Base-by-base conservation (phyloP, 2,113 vertebrate species). In the pig (Sus scrofa) region DNA sequence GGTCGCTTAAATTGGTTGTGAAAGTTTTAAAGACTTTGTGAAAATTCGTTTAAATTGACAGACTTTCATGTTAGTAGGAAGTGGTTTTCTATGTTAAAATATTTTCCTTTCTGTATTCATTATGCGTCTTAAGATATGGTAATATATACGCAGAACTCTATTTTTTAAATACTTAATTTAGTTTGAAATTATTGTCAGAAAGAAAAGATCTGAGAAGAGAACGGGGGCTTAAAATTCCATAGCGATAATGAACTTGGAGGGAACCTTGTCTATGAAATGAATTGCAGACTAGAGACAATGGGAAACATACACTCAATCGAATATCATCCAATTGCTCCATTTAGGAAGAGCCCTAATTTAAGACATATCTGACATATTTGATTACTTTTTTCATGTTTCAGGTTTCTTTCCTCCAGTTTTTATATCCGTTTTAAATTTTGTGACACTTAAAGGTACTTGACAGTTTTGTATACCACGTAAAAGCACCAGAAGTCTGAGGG, bases 121-220 rank as follows among this genome's bases (percentile, higher is more conserved):
- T 93, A 93, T 67, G 15, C 27, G 95, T 93, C 60, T 96, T 79
- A 97, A 97, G 27, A 95, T 96, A 96, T 95, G 86, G 12, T 96
- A 96, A 96, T 95, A 70, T 92, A 96, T 77, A 93, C 44, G 78
- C 20, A 95, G 50, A 94, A 60, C 32, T 86, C 14, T 93, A 91
- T 95, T 95, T 96, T 96, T 37, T 54, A 95, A 96, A 92, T 73
- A 96, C 83, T 94, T 95, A 83, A 90, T 97, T 95, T 97, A 91
- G 44, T 84, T 91, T 95, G 90, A 97, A 91, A 82, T 97, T 88
- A 95, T 92, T 95, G 7, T 92, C 79, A 94, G 68, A 87, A 95
- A 91, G 82, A 83, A 96, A 78, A 92, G 63, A 94, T 95, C 79
- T 94, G 89, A 96, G 70, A 94, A 86, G 63, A 93, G 77, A 86